These are phyloP conservation scores for Etheostoma cragini DNA, from an alignment of 2,113 vertebrate genomes.

Conservation along the genomic window DNA sequence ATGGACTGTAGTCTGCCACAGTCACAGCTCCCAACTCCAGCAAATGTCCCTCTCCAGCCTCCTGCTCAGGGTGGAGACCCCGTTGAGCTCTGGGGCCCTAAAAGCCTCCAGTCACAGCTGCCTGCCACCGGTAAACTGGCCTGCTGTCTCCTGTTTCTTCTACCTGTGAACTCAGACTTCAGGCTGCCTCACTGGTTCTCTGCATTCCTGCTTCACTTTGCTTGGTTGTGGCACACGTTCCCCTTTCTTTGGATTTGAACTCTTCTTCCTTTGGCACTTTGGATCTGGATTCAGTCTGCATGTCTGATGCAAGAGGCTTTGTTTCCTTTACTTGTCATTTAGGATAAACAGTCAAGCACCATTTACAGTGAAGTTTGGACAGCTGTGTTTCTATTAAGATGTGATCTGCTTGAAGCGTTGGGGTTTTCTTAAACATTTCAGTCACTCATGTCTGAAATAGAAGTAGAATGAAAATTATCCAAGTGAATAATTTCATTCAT, in stretches of 20 bases:
- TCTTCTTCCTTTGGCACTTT: conserved; percentile 8
- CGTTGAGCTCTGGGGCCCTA: conserved; percentile 48
- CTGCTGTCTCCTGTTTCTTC: background rate
- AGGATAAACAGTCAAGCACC: no score
- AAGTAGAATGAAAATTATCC: no score
- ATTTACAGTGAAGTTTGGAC: no score
- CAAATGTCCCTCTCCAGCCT: conserved; percentile 18
- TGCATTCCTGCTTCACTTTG: conserved; percentile 12
- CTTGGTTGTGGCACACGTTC: background rate
- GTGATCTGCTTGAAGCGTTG: no score
- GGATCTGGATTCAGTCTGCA: background rate
- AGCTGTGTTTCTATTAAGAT: no score
- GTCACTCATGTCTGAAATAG: no score
- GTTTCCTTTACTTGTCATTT: background rate
- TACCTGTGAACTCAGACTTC: background rate
- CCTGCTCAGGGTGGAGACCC: conserved; percentile 15
- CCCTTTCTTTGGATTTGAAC: background rate
- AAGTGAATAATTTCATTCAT: no score
- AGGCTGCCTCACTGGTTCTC: background rate
- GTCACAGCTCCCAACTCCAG: conserved; percentile 17
- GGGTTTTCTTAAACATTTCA: no score
- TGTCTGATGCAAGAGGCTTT: background rate
- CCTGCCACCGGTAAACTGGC: conserved; percentile 71
- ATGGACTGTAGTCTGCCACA: conserved; percentile 50
- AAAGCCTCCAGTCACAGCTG: conserved; percentile 34